Evolutionary conservation across 2,113 vertebrate species (phyloP).

Genomic region (Aldabrachelys gigantea): DNA sequence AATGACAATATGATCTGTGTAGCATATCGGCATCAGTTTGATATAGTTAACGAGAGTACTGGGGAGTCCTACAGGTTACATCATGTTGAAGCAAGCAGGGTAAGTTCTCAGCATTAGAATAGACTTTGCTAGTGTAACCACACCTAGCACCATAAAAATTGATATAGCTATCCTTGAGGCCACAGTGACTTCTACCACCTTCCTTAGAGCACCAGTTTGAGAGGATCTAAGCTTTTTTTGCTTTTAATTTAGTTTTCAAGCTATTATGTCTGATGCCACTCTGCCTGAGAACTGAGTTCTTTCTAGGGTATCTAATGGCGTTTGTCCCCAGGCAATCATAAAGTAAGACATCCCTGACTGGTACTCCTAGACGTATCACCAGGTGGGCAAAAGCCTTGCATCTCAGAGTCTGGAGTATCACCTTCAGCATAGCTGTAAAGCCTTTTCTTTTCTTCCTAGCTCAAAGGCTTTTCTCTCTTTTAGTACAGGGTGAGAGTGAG

Average conservation of each 20-base stretch:
- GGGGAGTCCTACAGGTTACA: conserved; percentile 94
- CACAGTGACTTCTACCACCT: background rate
- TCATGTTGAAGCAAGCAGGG: conserved; percentile 93
- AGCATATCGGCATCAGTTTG: conserved; percentile 97
- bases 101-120: conserved; percentile 58
- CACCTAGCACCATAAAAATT: background rate
- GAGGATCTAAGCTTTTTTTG: background rate
- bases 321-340: too few species aligned
- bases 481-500: background rate
- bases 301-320: background rate
- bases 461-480: background rate
- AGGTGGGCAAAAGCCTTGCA: background rate
- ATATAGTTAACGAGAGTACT: conserved; percentile 96
- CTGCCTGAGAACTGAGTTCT: background rate
- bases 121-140: background rate
- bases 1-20: conserved; percentile 99
- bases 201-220: background rate
- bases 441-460: background rate
- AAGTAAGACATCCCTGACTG: too few species aligned
- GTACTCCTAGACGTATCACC: too few species aligned
- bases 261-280: background rate
- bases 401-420: background rate
- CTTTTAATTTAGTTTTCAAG: background rate
- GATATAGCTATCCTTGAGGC: background rate
- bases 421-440: background rate